Evolutionary conservation across 2,113 vertebrate genomes (phyloP), one percentile per base, ranked within the genome.

Genomic region (Syrmaticus mikado): DNA sequence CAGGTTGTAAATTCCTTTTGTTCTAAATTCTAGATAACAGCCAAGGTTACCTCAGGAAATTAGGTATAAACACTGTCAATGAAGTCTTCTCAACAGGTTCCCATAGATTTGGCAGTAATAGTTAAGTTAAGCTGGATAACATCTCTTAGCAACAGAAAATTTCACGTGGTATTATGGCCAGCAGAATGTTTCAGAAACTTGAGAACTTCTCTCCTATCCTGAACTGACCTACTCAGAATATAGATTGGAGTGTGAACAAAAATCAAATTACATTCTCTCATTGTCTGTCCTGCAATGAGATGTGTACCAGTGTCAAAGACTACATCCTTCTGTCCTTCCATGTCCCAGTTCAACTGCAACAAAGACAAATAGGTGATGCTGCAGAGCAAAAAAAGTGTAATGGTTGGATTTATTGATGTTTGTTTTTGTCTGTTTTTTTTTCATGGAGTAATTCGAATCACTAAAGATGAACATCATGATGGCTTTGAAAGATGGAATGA

Each of bases 51-150:
- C 8, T 0, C 12, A 70, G 21, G 18, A 66, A 83, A 62, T 22
- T 11, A 72, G 25, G 9, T 4, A 24, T 10, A 3, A 66, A 5
- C 15, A 25, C 6, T 18, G 20, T 18, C 12, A 58, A 28, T 8
- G 34, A 83, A 45, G 3, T 5, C 14, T 86, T 46, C 24, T 15
- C 12, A 79, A 41, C 4, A 67, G 3, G 1, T 60, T 75, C 13
- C 32, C 53, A 8, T 1, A 32, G n/a, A 75, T 65, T 41, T 40
- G 8, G 38, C 50, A 10, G 3, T 48, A 6, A 4, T 67, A 58
- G 0, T 6, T 34, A 0, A 13, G 7, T 17, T 41, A 24, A 62
- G 3, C 6, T 53, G 36, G 6, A n/a, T 60, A 27, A 2, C 5
- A 66, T 24, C 22, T 19, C 28, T 60, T 46, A 55, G 14, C 10